These are phyloP conservation scores for Platyrinchus mystaceus DNA, from an alignment of 2,797 vertebrate genomes.

Conservation along the genomic window DNA sequence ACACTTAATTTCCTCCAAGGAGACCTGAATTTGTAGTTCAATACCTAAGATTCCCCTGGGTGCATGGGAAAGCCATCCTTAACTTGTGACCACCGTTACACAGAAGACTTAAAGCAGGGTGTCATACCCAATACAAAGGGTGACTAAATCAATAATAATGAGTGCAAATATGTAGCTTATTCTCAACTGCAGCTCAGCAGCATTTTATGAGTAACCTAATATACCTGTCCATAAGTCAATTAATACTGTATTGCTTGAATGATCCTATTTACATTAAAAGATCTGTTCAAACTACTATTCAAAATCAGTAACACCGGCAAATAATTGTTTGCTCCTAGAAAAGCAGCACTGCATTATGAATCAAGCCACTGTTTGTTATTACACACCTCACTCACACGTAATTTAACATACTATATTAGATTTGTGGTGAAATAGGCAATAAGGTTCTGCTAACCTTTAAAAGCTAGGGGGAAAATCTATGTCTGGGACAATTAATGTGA, in stretches of 20 bases:
- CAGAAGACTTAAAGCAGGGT: neutral
- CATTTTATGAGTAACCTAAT: neutral
- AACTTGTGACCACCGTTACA: neutral
- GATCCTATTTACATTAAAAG: neutral
- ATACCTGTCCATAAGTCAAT: neutral
- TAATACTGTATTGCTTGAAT: neutral
- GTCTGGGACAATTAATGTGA: neutral
- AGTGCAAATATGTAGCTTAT: neutral
- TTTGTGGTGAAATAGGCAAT: neutral
- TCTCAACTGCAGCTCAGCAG: neutral
- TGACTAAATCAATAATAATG: neutral
- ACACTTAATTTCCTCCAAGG: neutral
- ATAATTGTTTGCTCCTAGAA: neutral
- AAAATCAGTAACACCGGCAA: neutral
- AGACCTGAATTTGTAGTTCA: neutral
- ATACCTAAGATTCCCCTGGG: neutral
- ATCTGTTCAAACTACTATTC: neutral
- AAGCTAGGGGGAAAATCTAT: neutral
- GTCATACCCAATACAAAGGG: neutral
- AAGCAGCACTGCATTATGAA: neutral
- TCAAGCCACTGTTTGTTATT: neutral
- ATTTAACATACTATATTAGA: neutral
- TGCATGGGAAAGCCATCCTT: neutral
- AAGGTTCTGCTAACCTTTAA: neutral
- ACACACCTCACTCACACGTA: neutral